These are phyloP conservation scores for Drosophila sp. DNA, from an alignment of 1,140 invertebrate species.

Conservation along the genomic window DNA sequence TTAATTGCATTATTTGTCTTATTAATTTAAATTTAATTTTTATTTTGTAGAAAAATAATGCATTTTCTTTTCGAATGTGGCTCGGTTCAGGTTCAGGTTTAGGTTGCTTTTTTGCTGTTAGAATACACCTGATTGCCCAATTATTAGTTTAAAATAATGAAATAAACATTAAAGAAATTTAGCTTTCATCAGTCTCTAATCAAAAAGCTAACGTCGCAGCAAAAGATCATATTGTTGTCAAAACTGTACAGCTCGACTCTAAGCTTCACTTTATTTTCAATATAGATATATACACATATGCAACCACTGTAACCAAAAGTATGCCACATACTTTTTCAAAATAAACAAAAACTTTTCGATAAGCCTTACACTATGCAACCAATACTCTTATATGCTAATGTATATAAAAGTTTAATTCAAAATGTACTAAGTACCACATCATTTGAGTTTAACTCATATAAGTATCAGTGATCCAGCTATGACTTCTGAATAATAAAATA, in stretches of 20 bases:
- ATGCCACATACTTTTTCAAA: slow-evolving; percentile 9
- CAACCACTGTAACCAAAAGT: slow-evolving; percentile 14
- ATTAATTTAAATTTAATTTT: too few species aligned
- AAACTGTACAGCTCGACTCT: background rate
- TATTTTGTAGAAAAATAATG: too few species aligned
- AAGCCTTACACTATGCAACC: slow-evolving; percentile 33
- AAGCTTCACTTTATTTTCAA: background rate
- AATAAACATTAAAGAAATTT: too few species aligned
- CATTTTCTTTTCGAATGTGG: too few species aligned
- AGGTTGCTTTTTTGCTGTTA: too few species aligned
- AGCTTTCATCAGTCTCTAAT: too few species aligned
- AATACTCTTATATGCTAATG: background rate
- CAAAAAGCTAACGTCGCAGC: too few species aligned
- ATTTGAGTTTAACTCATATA: background rate
- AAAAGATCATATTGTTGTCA: background rate
- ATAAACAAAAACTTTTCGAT: background rate
- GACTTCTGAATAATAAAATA: background rate
- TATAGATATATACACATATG: too few species aligned
- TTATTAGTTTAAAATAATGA: too few species aligned
- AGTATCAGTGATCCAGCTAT: background rate
- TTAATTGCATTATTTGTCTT: too few species aligned
- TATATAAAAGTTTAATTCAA: background rate
- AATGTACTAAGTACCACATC: background rate
- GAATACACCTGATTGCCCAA: too few species aligned
- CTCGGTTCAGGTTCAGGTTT: too few species aligned